Base-by-base conservation (phyloP, 2,888 invertebrate genomes). In the Poecilobothrus nobilitatus region DNA sequence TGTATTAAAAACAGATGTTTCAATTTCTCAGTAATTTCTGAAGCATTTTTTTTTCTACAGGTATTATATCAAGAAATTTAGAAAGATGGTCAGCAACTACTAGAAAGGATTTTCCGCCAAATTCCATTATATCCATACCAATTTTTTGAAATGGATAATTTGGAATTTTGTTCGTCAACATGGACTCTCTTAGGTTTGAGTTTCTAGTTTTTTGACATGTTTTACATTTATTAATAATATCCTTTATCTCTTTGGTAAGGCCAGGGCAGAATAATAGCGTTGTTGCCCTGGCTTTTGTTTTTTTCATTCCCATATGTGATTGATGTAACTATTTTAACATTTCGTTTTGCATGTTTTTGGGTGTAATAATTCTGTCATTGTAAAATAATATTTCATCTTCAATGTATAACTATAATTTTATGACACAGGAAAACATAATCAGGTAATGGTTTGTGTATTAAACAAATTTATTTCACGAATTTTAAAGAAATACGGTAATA, bases 221-320 rank as follows among this genome's bases (percentile, higher is more conserved):
- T 7, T n/a, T 21, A 18, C 67, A 67, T 61, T 67, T 67, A 8
- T 33, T 20, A 67, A 67, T 62, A 22, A 67, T 33, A 62, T 67
- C 21, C 7, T 21, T 7, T 12, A 67, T 67, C 6, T 67, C 67
- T n/a, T 22, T 61, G 18, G 20, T 67, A 20, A 67, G 20, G 22
- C 15, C 22, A 15, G 61, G 67, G 62, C 67, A 67, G 33, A 18
- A 61, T 27, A 62, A 15, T n/a, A 67, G 4, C 4, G 61, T 21
- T 62, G n/a, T 67, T 27, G 67, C 62, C 12, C 71, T 62, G 1
- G 33, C n/a, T 61, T 70, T 70, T 20, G 69, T 69, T 69, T 69
- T 70, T 53, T 69, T 69, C 37, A 70, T 70, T 1, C 69, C 70
- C n/a, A 69, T 2, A 18, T 67, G 70, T n/a, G 63, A 12, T 8